Conservation (phyloP, 1,140 invertebrate species). For the Formica exsecta region DNA sequence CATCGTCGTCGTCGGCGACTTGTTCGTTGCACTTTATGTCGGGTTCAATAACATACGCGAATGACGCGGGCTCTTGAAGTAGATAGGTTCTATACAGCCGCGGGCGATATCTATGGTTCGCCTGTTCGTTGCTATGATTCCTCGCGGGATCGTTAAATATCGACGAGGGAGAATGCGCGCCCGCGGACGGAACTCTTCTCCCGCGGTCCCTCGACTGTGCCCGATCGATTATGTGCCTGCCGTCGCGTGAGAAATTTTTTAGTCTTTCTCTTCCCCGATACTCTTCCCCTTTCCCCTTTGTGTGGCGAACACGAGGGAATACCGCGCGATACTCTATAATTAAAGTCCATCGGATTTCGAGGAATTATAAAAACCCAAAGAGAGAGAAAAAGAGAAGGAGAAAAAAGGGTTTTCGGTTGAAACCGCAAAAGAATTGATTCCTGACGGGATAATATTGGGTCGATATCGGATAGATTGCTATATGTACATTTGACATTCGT, state of each 20-base stretch:
- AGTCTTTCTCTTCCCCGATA: conserved; percentile 2
- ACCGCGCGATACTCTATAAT: conserved; percentile 38
- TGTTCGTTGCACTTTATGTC: conserved; percentile 73
- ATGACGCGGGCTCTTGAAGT: conserved; percentile 20
- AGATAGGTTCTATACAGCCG: conserved; percentile 17
- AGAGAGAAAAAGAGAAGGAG: not conserved
- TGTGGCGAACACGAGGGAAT: not conserved
- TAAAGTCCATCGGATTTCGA: conserved; percentile 42
- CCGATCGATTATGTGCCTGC: conserved; percentile 38
- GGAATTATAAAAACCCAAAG: conserved; percentile 41
- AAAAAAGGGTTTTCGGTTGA: not conserved
- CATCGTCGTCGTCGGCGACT: conserved; percentile 20
- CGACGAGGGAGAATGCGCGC: conserved; percentile 15
- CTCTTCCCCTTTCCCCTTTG: conserved; percentile 32
- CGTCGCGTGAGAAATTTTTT: conserved; percentile 45
- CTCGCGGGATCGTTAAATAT: conserved; percentile 60
- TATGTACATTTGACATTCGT: conserved; percentile 24
- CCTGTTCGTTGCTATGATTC: conserved; percentile 12
- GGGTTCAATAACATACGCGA: conserved; percentile 75
- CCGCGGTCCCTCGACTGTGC: not conserved
- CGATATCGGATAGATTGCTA: conserved; percentile 28
- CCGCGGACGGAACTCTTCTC: conserved; percentile 20
- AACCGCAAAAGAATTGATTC: conserved; percentile 36
- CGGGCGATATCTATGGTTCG: not conserved
- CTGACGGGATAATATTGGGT: conserved; percentile 41